phyloP scores from a whole-genome alignment of 2,888 invertebrate species.

The Malthinus seriepunctatus region DNA sequence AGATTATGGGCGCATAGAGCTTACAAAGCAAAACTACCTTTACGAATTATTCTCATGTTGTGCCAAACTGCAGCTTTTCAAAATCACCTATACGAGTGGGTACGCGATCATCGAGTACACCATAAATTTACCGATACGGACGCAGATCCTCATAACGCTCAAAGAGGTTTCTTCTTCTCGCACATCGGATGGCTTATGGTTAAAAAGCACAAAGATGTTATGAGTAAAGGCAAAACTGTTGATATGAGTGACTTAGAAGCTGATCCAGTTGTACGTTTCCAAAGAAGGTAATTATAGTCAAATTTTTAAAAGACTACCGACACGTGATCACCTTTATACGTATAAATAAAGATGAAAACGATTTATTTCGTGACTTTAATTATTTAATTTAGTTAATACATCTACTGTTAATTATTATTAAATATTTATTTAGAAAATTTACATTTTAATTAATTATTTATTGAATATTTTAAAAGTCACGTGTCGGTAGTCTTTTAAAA shows the following conservation, averaged over 20 bases:
- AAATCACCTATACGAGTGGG: conserved; percentile 89
- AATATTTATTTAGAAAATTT: too few species aligned
- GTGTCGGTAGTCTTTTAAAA: too few species aligned
- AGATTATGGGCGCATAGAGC: conserved; percentile 91
- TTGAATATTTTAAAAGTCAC: too few species aligned
- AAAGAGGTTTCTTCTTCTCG: conserved; percentile 88
- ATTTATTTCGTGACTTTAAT: conserved; percentile 41
- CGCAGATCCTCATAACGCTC: conserved; percentile 89
- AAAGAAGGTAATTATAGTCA: conserved; percentile 86
- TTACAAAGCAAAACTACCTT: conserved; percentile 87
- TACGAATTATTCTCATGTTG: conserved; percentile 77
- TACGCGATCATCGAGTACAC: conserved; percentile 80
- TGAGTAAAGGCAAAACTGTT: conserved; percentile 76
- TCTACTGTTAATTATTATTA: neutral
- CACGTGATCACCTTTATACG: too few species aligned
- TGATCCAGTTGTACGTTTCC: conserved; percentile 85
- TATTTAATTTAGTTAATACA: neutral
- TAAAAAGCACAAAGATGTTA: conserved; percentile 88
- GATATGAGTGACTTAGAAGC: conserved; percentile 86
- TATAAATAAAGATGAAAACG: too few species aligned
- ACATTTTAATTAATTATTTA: too few species aligned
- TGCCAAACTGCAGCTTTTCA: conserved; percentile 88
- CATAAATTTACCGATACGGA: conserved; percentile 90
- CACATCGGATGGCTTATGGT: conserved; percentile 94
- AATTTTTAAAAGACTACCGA: too few species aligned